phyloP scores from a whole-genome alignment of 2,888 invertebrate genomes.

The Sphecodes monilicornis region DNA sequence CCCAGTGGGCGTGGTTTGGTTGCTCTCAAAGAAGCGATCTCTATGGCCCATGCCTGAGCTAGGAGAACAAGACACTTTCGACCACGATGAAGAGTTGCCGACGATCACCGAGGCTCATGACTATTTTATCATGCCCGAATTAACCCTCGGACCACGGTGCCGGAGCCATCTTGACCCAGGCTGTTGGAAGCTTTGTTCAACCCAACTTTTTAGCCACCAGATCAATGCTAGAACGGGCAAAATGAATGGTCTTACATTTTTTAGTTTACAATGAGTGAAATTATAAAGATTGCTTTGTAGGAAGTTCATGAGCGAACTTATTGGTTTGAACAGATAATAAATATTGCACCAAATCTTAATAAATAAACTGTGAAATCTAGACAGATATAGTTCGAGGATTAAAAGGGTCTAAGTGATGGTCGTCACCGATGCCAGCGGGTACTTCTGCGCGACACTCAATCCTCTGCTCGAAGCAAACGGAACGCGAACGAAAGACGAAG shows the following conservation, averaged over 20 bases:
- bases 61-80: constrained; percentile 13
- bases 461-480: constrained; percentile 21
- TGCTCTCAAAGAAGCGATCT: background rate
- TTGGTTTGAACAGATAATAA: background rate
- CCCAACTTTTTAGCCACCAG: too few relatives aligned
- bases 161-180: background rate
- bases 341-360: background rate
- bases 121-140: background rate
- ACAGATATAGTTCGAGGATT: background rate
- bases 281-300: background rate
- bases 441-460: constrained; percentile 51
- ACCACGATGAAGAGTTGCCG: background rate
- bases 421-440: constrained; percentile 15
- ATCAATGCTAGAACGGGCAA: too few relatives aligned
- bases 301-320: background rate
- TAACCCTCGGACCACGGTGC: background rate
- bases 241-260: too few relatives aligned
- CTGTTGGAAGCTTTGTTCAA: too few relatives aligned
- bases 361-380: background rate
- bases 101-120: constrained; percentile 3
- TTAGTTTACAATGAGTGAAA: too few relatives aligned
- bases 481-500: constrained; percentile 21
- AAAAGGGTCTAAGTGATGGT: constrained; percentile 4
- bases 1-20: background rate
- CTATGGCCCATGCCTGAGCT: background rate